These are phyloP conservation scores for Camponotus floridanus DNA, from an alignment of 1,140 invertebrate genomes.

Conservation along the genomic window DNA sequence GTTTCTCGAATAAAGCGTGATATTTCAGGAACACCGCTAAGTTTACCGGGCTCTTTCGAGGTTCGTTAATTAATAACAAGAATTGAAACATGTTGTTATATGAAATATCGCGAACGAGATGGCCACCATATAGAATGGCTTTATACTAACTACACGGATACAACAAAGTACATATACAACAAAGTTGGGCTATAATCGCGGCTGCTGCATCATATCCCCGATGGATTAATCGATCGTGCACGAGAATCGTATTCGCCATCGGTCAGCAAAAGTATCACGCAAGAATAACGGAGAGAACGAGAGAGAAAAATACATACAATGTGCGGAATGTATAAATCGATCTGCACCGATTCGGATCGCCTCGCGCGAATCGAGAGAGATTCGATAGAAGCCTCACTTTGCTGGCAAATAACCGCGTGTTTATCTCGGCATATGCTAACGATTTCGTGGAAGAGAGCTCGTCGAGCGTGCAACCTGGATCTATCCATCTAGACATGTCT, in stretches of 20 bases:
- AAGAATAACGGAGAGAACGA: not conserved
- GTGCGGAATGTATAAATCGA: slow-evolving; percentile 29
- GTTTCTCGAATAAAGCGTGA: not conserved
- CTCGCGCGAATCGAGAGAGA: slow-evolving; percentile 15
- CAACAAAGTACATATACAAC: not conserved
- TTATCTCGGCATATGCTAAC: slow-evolving; percentile 58
- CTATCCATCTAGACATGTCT: slow-evolving; percentile 61
- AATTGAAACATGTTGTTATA: slow-evolving; percentile 27
- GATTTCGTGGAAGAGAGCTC: slow-evolving; percentile 54
- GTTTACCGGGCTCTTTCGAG: not conserved
- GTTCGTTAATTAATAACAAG: slow-evolving; percentile 41
- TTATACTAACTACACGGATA: not conserved
- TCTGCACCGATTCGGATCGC: slow-evolving; percentile 40
- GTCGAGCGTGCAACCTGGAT: slow-evolving; percentile 54
- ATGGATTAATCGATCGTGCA: slow-evolving; percentile 46
- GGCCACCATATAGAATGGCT: slow-evolving; percentile 8
- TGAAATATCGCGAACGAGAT: not conserved
- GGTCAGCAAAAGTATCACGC: not conserved
- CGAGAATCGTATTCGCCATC: slow-evolving; percentile 21
- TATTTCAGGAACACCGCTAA: slow-evolving; percentile 5
- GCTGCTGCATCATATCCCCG: slow-evolving; percentile 24
- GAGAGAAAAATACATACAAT: not conserved
- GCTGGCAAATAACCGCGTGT: slow-evolving; percentile 50
- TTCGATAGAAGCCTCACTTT: slow-evolving; percentile 52
- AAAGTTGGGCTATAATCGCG: slow-evolving; percentile 37